These are phyloP conservation scores for Coturnix japonica DNA, from an alignment of 2,113 vertebrate genomes.

Conservation along the genomic window DNA sequence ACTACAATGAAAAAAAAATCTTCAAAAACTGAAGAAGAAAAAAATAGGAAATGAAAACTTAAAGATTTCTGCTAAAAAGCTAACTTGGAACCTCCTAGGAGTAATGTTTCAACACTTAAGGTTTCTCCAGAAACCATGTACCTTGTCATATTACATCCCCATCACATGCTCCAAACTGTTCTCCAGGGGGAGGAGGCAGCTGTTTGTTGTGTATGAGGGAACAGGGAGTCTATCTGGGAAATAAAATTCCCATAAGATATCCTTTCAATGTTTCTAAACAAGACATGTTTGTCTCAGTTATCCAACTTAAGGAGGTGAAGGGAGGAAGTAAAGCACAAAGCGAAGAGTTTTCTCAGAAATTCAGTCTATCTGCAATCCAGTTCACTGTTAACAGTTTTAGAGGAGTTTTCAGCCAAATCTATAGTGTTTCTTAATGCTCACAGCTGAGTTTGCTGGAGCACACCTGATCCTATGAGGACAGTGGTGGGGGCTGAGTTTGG, in stretches of 20 bases:
- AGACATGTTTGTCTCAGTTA: neutral
- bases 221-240: constrained; percentile 12
- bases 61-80: neutral
- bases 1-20: neutral
- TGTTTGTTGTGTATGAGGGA: constrained; percentile 6
- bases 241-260: neutral
- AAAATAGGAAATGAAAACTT: neutral
- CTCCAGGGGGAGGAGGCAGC: constrained; percentile 33
- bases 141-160: constrained; percentile 18
- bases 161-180: neutral
- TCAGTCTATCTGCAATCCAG: neutral
- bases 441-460: neutral
- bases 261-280: constrained; percentile 22
- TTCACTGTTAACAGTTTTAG: neutral
- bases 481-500: rapidly evolving
- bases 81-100: neutral
- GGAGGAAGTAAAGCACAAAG: neutral
- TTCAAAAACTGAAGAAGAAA: neutral
- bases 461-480: neutral
- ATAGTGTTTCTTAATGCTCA: neutral
- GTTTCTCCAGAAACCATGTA: neutral
- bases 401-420: neutral
- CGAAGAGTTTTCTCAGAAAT: neutral
- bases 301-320: neutral
- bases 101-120: neutral